phyloP scores from a whole-genome alignment of 2,113 vertebrate species.

The Podilymbus podiceps region DNA sequence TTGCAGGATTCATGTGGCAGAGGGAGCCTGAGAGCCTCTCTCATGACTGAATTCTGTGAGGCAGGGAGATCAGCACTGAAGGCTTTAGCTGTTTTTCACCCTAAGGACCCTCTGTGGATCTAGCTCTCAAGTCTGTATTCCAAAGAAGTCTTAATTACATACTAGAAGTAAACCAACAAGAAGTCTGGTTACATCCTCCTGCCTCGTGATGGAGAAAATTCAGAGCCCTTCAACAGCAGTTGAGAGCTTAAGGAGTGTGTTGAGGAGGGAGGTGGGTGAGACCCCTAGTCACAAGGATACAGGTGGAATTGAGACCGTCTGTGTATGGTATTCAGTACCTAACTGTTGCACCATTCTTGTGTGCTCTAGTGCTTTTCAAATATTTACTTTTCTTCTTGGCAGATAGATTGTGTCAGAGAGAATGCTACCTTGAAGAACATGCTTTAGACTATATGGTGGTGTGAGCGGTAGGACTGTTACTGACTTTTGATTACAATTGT shows the following conservation, averaged over 20 bases:
- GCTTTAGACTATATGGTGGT: neutral
- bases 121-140: neutral
- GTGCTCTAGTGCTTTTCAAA: slow-evolving; percentile 1
- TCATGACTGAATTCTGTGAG: neutral
- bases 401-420: neutral
- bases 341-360: neutral
- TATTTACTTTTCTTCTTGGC: slow-evolving; percentile 24
- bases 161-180: too few relatives aligned
- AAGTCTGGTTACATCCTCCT: neutral
- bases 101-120: neutral
- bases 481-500: neutral
- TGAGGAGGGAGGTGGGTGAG: neutral
- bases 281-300: neutral
- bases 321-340: neutral
- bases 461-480: neutral
- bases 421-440: neutral
- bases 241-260: neutral
- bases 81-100: neutral
- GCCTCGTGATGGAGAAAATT: neutral
- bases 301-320: neutral
- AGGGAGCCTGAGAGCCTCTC: neutral
- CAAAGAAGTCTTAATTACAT: neutral
- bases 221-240: neutral
- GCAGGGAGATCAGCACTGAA: neutral
- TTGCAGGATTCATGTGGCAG: neutral